A percentile compares a stretch with the other conserved stretches of the same genome.
These are phyloP conservation scores for Lepidocyrtinus sp. DNA, from an alignment of 2,888 invertebrate genomes.

Conservation along the genomic window DNA sequence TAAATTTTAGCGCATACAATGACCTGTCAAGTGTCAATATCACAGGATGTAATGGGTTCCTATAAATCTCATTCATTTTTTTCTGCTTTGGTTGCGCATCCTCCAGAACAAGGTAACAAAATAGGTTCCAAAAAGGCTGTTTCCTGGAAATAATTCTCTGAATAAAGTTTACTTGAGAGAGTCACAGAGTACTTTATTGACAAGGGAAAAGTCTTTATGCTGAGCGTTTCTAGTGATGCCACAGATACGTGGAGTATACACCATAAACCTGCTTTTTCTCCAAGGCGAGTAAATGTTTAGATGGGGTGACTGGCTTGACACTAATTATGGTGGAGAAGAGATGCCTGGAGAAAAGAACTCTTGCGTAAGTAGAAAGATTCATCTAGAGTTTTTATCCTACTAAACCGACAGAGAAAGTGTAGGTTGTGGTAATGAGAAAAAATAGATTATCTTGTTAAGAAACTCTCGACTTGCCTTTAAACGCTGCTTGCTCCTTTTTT, in stretches of 20 bases:
- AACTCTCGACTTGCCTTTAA: background rate
- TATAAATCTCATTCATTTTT: constrained; percentile 2
- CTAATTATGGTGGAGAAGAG: background rate
- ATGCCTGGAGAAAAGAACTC: background rate
- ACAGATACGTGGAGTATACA: background rate
- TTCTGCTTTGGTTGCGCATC: background rate
- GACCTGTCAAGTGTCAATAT: constrained; percentile 57
- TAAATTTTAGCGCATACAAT: constrained; percentile 48
- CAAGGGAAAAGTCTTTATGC: too few relatives aligned
- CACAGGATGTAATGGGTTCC: constrained; percentile 48
- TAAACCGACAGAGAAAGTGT: background rate
- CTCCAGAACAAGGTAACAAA: background rate
- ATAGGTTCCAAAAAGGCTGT: background rate
- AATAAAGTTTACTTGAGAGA: too few relatives aligned
- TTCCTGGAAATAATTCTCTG: too few relatives aligned
- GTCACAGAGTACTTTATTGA: too few relatives aligned
- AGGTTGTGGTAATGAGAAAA: background rate
- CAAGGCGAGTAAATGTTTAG: background rate
- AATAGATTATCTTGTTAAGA: background rate
- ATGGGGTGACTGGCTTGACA: background rate
- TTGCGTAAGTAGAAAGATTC: background rate
- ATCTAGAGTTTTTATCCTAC: background rate
- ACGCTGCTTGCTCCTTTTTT: background rate
- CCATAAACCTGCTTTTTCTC: background rate
- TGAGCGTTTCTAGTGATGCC: background rate